A percentile compares a stretch with the other conserved stretches of the same genome.
Evolutionary conservation across 2,888 invertebrate species (phyloP).

Genomic region (Syrphus vitripennis): DNA sequence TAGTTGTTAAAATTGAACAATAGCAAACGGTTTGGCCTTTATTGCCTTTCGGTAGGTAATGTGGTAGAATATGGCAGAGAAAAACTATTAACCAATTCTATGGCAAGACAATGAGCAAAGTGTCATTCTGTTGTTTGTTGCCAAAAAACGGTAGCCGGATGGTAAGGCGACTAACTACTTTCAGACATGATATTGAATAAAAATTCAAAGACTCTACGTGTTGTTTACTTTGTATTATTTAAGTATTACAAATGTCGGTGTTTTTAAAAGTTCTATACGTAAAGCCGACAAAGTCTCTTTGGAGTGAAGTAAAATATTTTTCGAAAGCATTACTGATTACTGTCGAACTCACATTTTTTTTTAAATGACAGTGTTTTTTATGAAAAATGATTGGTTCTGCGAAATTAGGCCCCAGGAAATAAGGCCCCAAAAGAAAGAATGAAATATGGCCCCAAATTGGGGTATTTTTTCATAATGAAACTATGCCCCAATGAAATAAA

Average conservation of each 20-base stretch:
- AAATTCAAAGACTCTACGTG: slow-evolving; percentile 19
- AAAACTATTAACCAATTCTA: slow-evolving; percentile 23
- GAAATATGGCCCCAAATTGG: too few relatives aligned
- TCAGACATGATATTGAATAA: slow-evolving; percentile 38
- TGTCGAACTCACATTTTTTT: too few relatives aligned
- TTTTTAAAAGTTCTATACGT: not conserved
- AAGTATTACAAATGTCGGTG: not conserved
- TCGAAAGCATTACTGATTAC: too few relatives aligned
- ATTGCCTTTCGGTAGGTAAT: slow-evolving; percentile 28
- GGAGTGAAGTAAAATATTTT: not conserved
- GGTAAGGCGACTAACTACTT: not conserved
- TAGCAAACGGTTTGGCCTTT: slow-evolving; percentile 41
- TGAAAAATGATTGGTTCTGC: too few relatives aligned
- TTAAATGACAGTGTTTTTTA: too few relatives aligned
- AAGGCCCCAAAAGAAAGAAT: too few relatives aligned
- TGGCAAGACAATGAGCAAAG: slow-evolving; percentile 12
- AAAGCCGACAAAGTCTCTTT: not conserved
- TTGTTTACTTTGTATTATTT: slow-evolving; percentile 35
- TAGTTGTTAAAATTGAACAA: slow-evolving; percentile 24
- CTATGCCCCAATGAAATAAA: too few relatives aligned
- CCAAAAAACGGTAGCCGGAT: slow-evolving; percentile 44
- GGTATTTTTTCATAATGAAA: too few relatives aligned
- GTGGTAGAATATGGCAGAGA: not conserved
- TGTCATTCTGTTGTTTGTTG: slow-evolving; percentile 22
- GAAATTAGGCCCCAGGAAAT: too few relatives aligned